A percentile compares a stretch with the other conserved stretches of the same genome.
These are phyloP conservation scores for Galemys pyrenaicus DNA, from an alignment of 2,113 vertebrate genomes.

Conservation along the genomic window DNA sequence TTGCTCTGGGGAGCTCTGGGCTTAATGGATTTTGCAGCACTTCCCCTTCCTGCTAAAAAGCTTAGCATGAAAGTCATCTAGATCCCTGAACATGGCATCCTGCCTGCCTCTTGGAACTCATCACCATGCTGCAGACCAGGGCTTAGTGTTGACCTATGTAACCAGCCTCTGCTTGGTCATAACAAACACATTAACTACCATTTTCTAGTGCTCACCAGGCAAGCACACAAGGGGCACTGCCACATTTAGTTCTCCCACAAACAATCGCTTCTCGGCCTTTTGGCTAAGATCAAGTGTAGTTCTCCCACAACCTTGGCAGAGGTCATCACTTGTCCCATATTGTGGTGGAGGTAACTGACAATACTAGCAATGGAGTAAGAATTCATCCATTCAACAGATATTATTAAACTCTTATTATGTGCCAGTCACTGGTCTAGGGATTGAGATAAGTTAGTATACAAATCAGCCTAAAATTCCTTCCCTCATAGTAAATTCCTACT, in stretches of 20 bases:
- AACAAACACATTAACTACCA: neutral
- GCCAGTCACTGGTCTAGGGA: neutral
- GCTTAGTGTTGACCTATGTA: neutral
- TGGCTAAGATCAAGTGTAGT: no score
- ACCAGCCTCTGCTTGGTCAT: neutral
- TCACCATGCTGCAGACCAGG: neutral
- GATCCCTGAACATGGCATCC: constrained; percentile 32
- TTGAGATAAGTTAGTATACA: neutral
- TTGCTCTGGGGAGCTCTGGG: neutral
- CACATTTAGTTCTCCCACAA: no score
- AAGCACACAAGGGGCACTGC: no score
- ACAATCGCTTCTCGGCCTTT: no score
- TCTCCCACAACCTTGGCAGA: neutral
- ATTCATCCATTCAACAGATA: neutral
- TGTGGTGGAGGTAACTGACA: neutral
- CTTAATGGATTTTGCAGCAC: constrained; percentile 49
- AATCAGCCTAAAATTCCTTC: neutral
- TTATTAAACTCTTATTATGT: neutral
- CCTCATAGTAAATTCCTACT: neutral
- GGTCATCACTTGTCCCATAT: neutral
- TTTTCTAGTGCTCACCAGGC: neutral
- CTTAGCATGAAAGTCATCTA: constrained; percentile 63
- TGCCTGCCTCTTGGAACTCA: neutral
- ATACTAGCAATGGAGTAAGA: neutral
- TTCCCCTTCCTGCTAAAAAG: constrained; percentile 73